These are phyloP conservation scores for Caenorhabditis zanzibari DNA, from an alignment of 2,888 invertebrate genomes.

Conservation along the genomic window DNA sequence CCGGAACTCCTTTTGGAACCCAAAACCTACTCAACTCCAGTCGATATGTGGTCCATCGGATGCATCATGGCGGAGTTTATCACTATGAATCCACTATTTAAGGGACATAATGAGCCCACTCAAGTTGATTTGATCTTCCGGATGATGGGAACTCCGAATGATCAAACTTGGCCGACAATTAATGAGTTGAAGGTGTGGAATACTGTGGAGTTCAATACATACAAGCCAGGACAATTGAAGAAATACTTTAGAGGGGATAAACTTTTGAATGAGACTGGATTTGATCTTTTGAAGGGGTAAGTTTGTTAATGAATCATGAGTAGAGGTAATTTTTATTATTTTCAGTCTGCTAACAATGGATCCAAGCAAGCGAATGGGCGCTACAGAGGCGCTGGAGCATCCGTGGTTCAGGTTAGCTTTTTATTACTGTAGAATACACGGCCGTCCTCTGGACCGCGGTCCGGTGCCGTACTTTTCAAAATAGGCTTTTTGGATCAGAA, in stretches of 20 bases:
- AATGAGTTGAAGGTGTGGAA: slow-evolving; percentile 16
- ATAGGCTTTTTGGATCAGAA: too few relatives aligned
- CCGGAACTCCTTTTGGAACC: slow-evolving; percentile 31
- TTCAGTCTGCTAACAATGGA: slow-evolving; percentile 27
- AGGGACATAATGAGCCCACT: slow-evolving; percentile 14
- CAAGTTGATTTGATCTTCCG: slow-evolving; percentile 36
- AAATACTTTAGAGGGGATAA: slow-evolving; percentile 9
- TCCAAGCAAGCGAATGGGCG: slow-evolving; percentile 21
- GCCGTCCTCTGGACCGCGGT: too few relatives aligned
- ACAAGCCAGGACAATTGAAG: slow-evolving; percentile 6
- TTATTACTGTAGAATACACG: too few relatives aligned
- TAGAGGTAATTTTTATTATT: background rate
- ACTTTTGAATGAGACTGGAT: slow-evolving; percentile 28
- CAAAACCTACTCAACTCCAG: slow-evolving; percentile 22
- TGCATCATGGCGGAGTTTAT: slow-evolving; percentile 47
- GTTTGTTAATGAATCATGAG: background rate
- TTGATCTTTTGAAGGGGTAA: slow-evolving; percentile 18
- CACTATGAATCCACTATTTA: slow-evolving; percentile 8
- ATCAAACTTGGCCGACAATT: slow-evolving; percentile 7
- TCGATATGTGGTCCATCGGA: slow-evolving; percentile 53
- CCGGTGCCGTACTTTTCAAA: too few relatives aligned
- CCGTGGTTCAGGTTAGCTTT: slow-evolving; percentile 19
- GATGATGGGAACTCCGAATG: slow-evolving; percentile 33
- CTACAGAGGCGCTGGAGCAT: slow-evolving; percentile 11
- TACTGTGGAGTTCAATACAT: background rate